A percentile compares a stretch with the other conserved stretches of the same genome.
Evolutionary conservation across 1,140 invertebrate genomes (phyloP).

Genomic region (Diorhabda sublineata): DNA sequence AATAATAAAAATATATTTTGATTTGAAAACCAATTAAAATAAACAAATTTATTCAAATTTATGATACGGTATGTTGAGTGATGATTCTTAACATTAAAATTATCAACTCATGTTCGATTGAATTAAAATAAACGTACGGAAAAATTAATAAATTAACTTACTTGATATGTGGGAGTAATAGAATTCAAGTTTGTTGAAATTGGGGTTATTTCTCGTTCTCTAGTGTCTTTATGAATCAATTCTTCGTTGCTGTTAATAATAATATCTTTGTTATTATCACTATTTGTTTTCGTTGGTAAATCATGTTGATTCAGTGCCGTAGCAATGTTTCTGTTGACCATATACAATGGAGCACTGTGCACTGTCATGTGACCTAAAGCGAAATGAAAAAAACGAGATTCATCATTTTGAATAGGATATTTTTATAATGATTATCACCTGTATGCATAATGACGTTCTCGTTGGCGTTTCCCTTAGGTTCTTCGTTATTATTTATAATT

Average conservation of each 20-base stretch:
- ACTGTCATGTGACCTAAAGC: conserved; percentile 53
- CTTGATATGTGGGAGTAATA: conserved; percentile 30
- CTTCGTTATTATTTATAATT: conserved; percentile 36
- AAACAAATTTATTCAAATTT: too few species aligned
- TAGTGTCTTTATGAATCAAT: conserved; percentile 2
- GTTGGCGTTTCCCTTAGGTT: conserved; percentile 38
- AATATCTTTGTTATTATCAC: conserved; percentile 25
- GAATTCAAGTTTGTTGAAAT: conserved; percentile 11
- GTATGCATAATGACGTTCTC: conserved; percentile 2
- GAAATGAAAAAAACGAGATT: neutral
- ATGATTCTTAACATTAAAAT: too few species aligned
- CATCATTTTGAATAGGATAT: neutral
- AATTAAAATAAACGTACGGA: too few species aligned
- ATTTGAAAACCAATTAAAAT: too few species aligned
- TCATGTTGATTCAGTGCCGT: conserved; percentile 56
- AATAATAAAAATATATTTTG: too few species aligned
- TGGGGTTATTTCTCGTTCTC: conserved; percentile 25
- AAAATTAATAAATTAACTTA: conserved; percentile 8
- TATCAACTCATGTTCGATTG: too few species aligned
- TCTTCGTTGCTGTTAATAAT: conserved; percentile 21
- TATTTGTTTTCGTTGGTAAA: conserved; percentile 37
- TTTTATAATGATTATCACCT: neutral
- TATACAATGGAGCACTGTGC: conserved; percentile 62
- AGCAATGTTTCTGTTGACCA: conserved; percentile 63
- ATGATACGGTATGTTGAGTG: too few species aligned